Conservation (phyloP, 1,140 invertebrate species). For the Polypedilum pembai region DNA sequence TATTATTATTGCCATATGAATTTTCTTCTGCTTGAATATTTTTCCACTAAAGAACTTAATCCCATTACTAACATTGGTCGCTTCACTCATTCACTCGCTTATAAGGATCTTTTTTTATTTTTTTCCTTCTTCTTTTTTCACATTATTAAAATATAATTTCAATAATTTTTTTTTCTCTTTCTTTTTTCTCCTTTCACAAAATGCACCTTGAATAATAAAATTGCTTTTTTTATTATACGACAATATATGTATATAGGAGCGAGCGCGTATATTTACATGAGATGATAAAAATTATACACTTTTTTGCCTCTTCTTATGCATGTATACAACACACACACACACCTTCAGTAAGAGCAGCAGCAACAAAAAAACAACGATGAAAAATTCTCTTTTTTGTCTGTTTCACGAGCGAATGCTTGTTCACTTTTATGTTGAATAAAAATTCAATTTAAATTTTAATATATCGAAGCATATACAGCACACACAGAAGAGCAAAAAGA, state of each 20-base stretch:
- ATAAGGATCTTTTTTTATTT: slow-evolving; percentile 11
- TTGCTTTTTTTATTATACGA: slow-evolving; percentile 25
- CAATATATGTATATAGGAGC: background rate
- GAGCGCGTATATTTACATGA: slow-evolving; percentile 8
- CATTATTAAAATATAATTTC: slow-evolving; percentile 13
- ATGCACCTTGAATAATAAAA: slow-evolving; percentile 27
- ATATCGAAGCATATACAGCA: background rate
- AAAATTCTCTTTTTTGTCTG: background rate
- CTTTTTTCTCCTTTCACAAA: slow-evolving; percentile 25
- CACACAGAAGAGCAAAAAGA: slow-evolving; percentile 24
- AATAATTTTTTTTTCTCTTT: background rate
- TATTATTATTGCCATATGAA: slow-evolving; percentile 5
- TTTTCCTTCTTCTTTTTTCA: background rate
- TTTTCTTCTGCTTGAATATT: slow-evolving; percentile 24
- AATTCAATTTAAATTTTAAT: slow-evolving; percentile 29
- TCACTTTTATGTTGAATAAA: slow-evolving; percentile 9
- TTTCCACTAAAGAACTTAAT: slow-evolving; percentile 23
- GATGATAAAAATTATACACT: background rate
- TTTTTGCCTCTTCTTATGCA: background rate
- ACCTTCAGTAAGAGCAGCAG: background rate
- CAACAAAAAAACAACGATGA: background rate
- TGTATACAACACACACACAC: background rate
- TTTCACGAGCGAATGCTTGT: background rate
- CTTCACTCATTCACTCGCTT: background rate
- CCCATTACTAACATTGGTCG: slow-evolving; percentile 16